These are phyloP conservation scores for Ailuropoda melanoleuca DNA, from an alignment of 2,113 vertebrate genomes.

Conservation along the genomic window DNA sequence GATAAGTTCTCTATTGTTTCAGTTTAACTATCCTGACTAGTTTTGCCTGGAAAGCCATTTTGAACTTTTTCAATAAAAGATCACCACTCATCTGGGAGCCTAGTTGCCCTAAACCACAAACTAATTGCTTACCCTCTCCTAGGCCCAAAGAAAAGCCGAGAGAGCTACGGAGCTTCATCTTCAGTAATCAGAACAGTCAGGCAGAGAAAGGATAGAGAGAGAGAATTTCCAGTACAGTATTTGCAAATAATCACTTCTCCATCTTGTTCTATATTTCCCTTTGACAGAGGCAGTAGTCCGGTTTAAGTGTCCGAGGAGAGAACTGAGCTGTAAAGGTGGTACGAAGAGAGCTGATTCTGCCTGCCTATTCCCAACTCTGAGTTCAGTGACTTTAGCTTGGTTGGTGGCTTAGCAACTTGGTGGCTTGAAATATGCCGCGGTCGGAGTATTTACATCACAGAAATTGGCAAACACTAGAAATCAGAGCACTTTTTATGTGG, in stretches of 20 bases:
- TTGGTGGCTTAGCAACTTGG: neutral
- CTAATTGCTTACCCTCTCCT: slow-evolving; percentile 33
- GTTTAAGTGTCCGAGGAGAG: neutral
- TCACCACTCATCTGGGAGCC: neutral
- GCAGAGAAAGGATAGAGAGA: neutral
- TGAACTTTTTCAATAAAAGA: slow-evolving; percentile 70
- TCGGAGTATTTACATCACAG: slow-evolving; percentile 3
- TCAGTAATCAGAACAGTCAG: neutral
- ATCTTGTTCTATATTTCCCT: neutral
- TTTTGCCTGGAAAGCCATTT: slow-evolving; percentile 66
- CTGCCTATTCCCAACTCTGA: neutral
- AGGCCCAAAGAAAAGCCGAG: neutral
- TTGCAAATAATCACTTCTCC: slow-evolving; percentile 13
- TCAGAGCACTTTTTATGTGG: neutral
- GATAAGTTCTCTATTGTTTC: slow-evolving; percentile 33
- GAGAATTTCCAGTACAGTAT: neutral
- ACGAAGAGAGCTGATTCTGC: neutral
- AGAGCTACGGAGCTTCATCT: neutral
- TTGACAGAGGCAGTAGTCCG: neutral
- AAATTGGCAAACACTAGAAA: neutral
- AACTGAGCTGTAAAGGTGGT: neutral
- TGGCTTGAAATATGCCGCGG: neutral
- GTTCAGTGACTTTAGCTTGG: neutral
- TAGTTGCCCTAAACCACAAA: slow-evolving; percentile 48
- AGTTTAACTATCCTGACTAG: slow-evolving; percentile 21